A percentile compares a stretch with the other conserved stretches of the same genome.
These are phyloP conservation scores for Eolophus roseicapilla DNA, from an alignment of 2,113 vertebrate species.

Conservation along the genomic window DNA sequence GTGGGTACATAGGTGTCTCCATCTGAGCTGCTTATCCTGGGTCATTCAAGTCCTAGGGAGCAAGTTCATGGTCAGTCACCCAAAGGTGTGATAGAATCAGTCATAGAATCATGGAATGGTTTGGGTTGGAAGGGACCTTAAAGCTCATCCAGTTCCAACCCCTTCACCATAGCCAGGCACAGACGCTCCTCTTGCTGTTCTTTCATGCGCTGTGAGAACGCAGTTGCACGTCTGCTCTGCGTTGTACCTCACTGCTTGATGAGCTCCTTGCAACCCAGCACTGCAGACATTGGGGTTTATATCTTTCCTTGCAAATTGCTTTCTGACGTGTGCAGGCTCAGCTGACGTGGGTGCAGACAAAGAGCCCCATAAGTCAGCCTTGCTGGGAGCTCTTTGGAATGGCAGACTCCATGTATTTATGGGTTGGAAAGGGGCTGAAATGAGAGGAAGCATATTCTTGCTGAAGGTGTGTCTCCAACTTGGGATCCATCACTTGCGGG, in stretches of 20 bases:
- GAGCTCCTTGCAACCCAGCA: background rate
- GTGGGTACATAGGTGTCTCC: background rate
- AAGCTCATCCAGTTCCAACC: background rate
- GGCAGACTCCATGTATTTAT: constrained; percentile 18
- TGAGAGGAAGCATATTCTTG: constrained; percentile 45
- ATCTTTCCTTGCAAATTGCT: background rate
- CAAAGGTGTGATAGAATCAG: background rate
- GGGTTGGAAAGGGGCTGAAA: background rate
- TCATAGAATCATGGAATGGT: background rate
- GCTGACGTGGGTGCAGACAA: background rate
- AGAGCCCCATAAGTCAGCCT: background rate
- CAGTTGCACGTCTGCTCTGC: background rate
- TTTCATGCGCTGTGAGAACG: background rate
- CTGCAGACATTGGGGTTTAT: background rate
- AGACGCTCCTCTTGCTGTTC: background rate
- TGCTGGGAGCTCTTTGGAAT: background rate
- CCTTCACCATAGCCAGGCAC: background rate
- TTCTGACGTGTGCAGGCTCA: background rate
- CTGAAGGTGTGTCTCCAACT: constrained; percentile 62
- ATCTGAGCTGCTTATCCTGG: rapidly evolving
- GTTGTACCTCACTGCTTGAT: background rate
- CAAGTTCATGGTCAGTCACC: background rate
- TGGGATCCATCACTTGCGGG: constrained; percentile 72
- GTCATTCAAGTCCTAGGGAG: background rate
- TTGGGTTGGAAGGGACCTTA: background rate